Percentiles rank a stretch among this genome's conserved stretches.
Evolutionary conservation across 2,113 vertebrate species (phyloP).

Genomic region (Guaruba guarouba): DNA sequence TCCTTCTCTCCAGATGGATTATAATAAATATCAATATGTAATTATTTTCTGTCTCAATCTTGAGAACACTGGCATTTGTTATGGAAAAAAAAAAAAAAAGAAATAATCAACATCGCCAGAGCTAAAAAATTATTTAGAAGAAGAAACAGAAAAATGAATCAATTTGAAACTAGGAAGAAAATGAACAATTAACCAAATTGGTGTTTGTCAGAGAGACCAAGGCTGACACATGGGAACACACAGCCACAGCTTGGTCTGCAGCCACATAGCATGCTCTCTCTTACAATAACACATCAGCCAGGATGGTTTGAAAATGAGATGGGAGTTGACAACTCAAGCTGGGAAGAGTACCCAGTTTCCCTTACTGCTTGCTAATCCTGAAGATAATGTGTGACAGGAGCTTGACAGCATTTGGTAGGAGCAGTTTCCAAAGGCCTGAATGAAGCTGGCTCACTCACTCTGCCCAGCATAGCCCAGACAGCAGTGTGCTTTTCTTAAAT

Average conservation of each 20-base stretch:
- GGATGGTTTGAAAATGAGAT: background rate
- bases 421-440: background rate
- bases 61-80: background rate
- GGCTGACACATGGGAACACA: background rate
- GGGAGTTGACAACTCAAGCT: background rate
- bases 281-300: background rate
- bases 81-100: background rate
- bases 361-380: background rate
- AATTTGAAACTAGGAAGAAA: background rate
- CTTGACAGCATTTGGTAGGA: background rate
- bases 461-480: background rate
- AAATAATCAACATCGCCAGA: background rate
- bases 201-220: background rate
- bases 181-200: background rate
- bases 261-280: background rate
- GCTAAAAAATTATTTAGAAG: background rate
- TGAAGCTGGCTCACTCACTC: background rate
- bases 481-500: background rate
- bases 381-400: background rate
- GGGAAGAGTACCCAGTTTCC: background rate
- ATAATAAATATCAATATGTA: background rate
- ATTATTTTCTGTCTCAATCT: background rate
- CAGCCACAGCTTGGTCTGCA: background rate
- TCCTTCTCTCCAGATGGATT: background rate
- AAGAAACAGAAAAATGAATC: background rate